phyloP scores from a whole-genome alignment of 2,888 invertebrate genomes.

The Toxonevra muliebris region DNA sequence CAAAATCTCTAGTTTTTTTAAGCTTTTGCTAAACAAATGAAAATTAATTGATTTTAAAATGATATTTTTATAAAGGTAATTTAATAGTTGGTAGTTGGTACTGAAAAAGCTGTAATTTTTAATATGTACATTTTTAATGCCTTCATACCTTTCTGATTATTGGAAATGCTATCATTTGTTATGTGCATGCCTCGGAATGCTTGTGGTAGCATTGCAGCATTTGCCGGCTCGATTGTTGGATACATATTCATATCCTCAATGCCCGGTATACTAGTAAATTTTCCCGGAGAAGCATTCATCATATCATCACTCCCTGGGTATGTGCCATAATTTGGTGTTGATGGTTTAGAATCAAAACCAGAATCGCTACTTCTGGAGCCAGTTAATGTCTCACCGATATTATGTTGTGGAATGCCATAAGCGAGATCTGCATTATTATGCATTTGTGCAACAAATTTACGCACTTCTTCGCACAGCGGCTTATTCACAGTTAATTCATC shows the following conservation, averaged over 20 bases:
- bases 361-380: conserved; percentile 61
- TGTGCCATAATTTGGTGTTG: conserved; percentile 56
- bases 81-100: too few relatives aligned
- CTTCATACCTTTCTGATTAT: conserved; percentile 15
- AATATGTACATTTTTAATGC: neutral
- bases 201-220: conserved; percentile 26
- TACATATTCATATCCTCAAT: conserved; percentile 64
- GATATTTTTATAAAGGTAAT: too few relatives aligned
- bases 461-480: conserved; percentile 69
- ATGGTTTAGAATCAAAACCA: conserved; percentile 62
- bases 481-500: conserved; percentile 69
- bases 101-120: neutral
- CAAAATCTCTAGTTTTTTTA: too few relatives aligned
- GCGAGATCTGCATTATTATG: conserved; percentile 47
- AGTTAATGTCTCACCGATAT: conserved; percentile 39
- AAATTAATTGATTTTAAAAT: too few relatives aligned
- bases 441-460: conserved; percentile 67
- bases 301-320: conserved; percentile 40
- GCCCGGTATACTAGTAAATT: conserved; percentile 54
- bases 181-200: conserved; percentile 42
- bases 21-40: too few relatives aligned
- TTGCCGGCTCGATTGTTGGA: conserved; percentile 47
- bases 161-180: conserved; percentile 1
- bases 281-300: conserved; percentile 52
- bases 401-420: conserved; percentile 43